Conservation (phyloP, 2,888 invertebrate genomes). For the Amphipoea lucens region DNA sequence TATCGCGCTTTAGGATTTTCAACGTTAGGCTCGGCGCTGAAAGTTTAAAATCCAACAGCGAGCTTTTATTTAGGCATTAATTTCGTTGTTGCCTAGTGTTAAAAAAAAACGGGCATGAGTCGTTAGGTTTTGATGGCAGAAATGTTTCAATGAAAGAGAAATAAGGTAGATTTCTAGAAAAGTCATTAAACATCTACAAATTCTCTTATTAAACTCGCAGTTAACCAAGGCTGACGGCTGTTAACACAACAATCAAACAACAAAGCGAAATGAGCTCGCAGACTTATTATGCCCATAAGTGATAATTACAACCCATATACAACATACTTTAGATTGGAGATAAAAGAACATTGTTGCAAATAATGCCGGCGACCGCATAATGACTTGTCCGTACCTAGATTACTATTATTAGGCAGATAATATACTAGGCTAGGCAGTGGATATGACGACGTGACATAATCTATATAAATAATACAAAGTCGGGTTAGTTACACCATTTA, state of each 20-base stretch:
- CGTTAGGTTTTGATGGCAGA: too few relatives aligned
- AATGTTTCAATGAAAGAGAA: neutral
- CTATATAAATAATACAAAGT: neutral
- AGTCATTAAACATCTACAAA: neutral
- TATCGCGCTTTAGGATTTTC: neutral
- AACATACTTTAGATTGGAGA: slow-evolving; percentile 50
- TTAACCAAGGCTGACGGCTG: neutral
- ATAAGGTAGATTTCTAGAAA: neutral
- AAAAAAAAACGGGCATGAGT: neutral
- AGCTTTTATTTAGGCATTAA: neutral
- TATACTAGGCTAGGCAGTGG: slow-evolving; percentile 4
- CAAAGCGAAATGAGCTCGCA: slow-evolving; percentile 27
- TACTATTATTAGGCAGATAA: slow-evolving; percentile 49
- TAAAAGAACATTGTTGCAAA: slow-evolving; percentile 44
- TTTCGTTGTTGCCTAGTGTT: neutral
- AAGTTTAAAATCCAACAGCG: neutral
- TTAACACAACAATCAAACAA: slow-evolving; percentile 19
- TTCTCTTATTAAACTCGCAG: neutral
- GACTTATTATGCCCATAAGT: slow-evolving; percentile 31
- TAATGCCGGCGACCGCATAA: slow-evolving; percentile 23
- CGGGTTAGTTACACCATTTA: too few relatives aligned
- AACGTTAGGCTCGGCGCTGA: too few relatives aligned
- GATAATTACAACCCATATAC: slow-evolving; percentile 45
- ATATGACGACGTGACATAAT: slow-evolving; percentile 21
- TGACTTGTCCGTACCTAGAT: slow-evolving; percentile 46